Evolutionary conservation across 2,797 vertebrate species (phyloP), one percentile per base, ranked within the genome.

Genomic region (Rhynchotus rufescens): DNA sequence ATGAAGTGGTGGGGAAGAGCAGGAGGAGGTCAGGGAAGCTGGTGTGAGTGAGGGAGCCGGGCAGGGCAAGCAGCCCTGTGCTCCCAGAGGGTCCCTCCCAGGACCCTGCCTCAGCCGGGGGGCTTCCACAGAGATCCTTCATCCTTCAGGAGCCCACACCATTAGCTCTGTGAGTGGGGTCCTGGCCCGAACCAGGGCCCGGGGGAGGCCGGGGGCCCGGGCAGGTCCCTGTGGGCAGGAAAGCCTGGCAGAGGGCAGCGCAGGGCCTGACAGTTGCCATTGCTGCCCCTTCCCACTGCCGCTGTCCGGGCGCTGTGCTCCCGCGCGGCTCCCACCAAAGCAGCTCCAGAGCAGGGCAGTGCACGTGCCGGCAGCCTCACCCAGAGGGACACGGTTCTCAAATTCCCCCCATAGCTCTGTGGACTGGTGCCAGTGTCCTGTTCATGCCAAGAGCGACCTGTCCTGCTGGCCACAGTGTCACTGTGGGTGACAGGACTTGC

Each of bases 401-500:
- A 38, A 0, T 7, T 7, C 5, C 2, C 17, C 15, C 12, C 5
- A 4, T 20, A 45, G 20, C 59, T 40, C 23, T 44, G 47, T 25
- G 47, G 19, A 30, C 32, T 1, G 5, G 61, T 45, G 47, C 69
- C 69, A 85, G 59, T 25, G 34, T 42, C 57, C 25, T 23, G 34
- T 57, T 68, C 8, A 6, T 54, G 64, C 60, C 54, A 42, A 34
- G 74, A 74, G 54, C 57, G 20, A 21, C n/a, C 1, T 4, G 32
- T 15, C 45, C 21, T 0, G 1, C 59, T 56, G 52, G 49, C 22
- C 28, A 12, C 0, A 0, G 30, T 0, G 3, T 44, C 51, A 49
- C 52, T 2, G 0, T 1, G 51, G 34, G 34, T 44, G 30, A 26
- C 10, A 6, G 66, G 42, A 28, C 1, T 14, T 52, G 44, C 40